phyloP scores from a whole-genome alignment of 1,140 invertebrate genomes.

The Drosophila lacertosa region DNA sequence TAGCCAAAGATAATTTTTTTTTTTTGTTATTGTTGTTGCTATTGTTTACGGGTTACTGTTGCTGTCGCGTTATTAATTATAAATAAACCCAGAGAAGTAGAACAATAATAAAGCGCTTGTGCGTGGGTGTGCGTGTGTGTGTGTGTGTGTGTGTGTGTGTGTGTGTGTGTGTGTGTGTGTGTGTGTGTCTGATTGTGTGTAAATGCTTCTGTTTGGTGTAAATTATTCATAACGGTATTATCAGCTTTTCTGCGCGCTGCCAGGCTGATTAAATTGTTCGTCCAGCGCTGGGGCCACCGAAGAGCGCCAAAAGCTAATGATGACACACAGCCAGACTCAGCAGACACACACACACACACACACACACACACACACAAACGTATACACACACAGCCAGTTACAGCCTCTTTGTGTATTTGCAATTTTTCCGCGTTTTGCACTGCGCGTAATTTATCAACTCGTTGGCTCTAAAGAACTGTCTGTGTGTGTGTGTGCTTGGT shows the following conservation, averaged over 20 bases:
- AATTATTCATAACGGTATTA: slow-evolving; percentile 80
- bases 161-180: slow-evolving; percentile 5
- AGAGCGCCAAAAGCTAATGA: slow-evolving; percentile 51
- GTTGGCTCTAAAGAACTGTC: slow-evolving; percentile 5
- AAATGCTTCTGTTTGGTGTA: slow-evolving; percentile 45
- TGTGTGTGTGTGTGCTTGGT: slow-evolving; percentile 50
- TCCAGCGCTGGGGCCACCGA: slow-evolving; percentile 37
- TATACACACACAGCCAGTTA: background rate
- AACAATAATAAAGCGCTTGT: slow-evolving; percentile 52
- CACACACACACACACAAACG: slow-evolving; percentile 13
- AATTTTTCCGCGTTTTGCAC: slow-evolving; percentile 43
- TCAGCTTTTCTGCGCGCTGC: slow-evolving; percentile 66
- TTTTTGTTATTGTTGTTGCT: slow-evolving; percentile 20
- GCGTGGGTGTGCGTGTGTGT: slow-evolving; percentile 1
- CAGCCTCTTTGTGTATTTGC: slow-evolving; percentile 12
- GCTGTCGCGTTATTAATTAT: slow-evolving; percentile 64
- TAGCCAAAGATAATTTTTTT: background rate
- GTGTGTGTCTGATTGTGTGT: slow-evolving; percentile 8
- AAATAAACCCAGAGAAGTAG: slow-evolving; percentile 50
- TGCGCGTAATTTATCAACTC: slow-evolving; percentile 71
- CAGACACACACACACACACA: slow-evolving; percentile 11
- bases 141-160: background rate
- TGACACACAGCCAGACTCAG: slow-evolving; percentile 30
- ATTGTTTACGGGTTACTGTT: slow-evolving; percentile 16
- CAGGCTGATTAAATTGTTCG: slow-evolving; percentile 74